Percentiles rank a stretch among this genome's conserved stretches.
phyloP scores from a whole-genome alignment of 2,888 invertebrate species.

The Stenodema calcarata region DNA sequence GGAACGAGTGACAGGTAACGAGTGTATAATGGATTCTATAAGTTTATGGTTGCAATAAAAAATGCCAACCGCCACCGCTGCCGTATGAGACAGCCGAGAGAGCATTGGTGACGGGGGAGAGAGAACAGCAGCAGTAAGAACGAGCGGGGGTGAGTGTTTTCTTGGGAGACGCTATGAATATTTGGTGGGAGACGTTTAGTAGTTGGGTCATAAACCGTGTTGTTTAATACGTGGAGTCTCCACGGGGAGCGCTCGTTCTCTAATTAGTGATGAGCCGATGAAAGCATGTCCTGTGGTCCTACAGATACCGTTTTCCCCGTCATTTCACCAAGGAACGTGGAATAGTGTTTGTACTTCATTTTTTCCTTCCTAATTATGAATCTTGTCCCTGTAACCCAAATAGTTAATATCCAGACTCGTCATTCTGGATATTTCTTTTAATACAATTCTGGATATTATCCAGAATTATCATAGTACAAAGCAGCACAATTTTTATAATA shows the following conservation, averaged over 20 bases:
- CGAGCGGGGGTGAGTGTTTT: neutral
- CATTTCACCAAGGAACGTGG: neutral
- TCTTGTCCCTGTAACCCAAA: no score
- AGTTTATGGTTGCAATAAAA: slow-evolving; percentile 38
- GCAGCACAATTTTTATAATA: no score
- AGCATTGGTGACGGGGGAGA: neutral
- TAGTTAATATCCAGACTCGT: no score
- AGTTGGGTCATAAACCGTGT: slow-evolving; percentile 41
- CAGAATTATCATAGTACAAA: no score
- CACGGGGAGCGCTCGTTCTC: neutral
- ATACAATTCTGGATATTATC: no score
- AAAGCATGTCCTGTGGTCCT: neutral
- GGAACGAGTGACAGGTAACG: slow-evolving; percentile 37
- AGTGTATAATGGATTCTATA: slow-evolving; percentile 40
- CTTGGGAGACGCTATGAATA: slow-evolving; percentile 40
- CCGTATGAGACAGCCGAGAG: slow-evolving; percentile 20
- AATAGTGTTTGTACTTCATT: neutral
- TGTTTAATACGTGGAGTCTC: slow-evolving; percentile 12
- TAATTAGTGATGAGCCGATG: slow-evolving; percentile 32
- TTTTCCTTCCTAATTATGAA: neutral
- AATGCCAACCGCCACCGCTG: slow-evolving; percentile 17
- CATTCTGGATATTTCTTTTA: no score
- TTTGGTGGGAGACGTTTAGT: slow-evolving; percentile 40
- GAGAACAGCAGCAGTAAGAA: neutral
- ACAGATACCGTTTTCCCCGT: neutral